Percentiles rank a stretch among this genome's conserved stretches.
Evolutionary conservation across 2,797 vertebrate genomes (phyloP).

Genomic region (Channallabes apus): DNA sequence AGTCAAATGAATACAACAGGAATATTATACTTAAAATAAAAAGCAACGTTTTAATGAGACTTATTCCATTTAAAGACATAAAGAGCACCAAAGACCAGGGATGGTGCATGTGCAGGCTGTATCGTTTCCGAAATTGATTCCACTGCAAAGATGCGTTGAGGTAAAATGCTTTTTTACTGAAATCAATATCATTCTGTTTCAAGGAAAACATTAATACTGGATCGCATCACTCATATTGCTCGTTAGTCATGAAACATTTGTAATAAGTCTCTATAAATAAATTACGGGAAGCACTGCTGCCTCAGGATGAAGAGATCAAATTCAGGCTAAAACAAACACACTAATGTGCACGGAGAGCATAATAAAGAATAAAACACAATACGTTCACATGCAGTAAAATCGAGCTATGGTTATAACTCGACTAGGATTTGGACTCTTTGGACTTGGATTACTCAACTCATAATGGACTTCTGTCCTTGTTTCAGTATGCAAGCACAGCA

Average conservation of each 20-base stretch:
- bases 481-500: too few relatives aligned
- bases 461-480: too few relatives aligned
- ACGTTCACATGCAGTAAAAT: too few relatives aligned
- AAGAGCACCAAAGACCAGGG: background rate
- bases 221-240: background rate
- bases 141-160: background rate
- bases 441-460: too few relatives aligned
- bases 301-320: constrained; percentile 10
- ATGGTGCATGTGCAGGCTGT: background rate
- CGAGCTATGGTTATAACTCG: too few relatives aligned
- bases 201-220: constrained; percentile 1
- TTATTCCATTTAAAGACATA: too few relatives aligned
- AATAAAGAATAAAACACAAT: background rate
- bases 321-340: constrained; percentile 1
- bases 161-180: constrained; percentile 12
- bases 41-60: background rate
- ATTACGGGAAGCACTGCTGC: background rate
- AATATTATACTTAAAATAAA: background rate
- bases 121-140: constrained; percentile 4
- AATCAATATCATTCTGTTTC: constrained; percentile 13
- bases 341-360: background rate
- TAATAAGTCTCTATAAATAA: constrained; percentile 23
- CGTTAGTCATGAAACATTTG: constrained; percentile 6
- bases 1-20: background rate
- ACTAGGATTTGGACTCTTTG: too few relatives aligned